phyloP scores from a whole-genome alignment of 23 tunicate genomes.

The Halocynthia roretzi region DNA sequence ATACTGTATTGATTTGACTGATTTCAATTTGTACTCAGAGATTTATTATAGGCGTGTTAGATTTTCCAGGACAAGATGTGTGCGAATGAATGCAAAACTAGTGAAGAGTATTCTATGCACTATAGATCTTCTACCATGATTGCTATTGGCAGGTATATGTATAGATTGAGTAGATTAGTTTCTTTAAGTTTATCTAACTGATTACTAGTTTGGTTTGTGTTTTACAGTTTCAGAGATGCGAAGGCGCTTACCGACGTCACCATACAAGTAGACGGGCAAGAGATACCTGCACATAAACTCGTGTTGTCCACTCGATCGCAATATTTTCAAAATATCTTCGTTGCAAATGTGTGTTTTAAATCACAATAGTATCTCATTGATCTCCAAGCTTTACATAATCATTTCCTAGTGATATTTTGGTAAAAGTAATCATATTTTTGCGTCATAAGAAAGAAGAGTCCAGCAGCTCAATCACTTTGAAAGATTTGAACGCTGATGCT shows the following conservation, averaged over 20 bases:
- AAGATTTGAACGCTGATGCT: not conserved
- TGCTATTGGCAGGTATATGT: conserved; percentile 1
- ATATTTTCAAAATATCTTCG: not conserved
- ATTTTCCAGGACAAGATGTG: too few relatives aligned
- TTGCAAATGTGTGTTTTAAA: not conserved
- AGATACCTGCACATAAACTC: not conserved
- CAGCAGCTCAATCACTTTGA: not conserved
- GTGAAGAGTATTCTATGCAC: not conserved
- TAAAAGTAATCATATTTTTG: not conserved
- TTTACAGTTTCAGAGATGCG: not conserved
- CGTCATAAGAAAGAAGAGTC: not conserved
- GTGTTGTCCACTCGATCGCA: not conserved
- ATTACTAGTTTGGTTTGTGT: not conserved
- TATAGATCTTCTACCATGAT: conserved; percentile 6
- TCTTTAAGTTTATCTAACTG: not conserved
- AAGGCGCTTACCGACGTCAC: not conserved
- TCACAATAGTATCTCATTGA: too few relatives aligned
- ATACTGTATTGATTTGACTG: too few relatives aligned
- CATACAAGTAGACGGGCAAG: not conserved
- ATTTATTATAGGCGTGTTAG: too few relatives aligned
- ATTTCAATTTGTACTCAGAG: too few relatives aligned
- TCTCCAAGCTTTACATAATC: not conserved
- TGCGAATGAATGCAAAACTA: not conserved
- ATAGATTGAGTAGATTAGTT: not conserved
- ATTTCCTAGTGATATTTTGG: not conserved